Evolutionary conservation across 2,113 vertebrate species (phyloP).

Genomic region (Hippocampus comes): DNA sequence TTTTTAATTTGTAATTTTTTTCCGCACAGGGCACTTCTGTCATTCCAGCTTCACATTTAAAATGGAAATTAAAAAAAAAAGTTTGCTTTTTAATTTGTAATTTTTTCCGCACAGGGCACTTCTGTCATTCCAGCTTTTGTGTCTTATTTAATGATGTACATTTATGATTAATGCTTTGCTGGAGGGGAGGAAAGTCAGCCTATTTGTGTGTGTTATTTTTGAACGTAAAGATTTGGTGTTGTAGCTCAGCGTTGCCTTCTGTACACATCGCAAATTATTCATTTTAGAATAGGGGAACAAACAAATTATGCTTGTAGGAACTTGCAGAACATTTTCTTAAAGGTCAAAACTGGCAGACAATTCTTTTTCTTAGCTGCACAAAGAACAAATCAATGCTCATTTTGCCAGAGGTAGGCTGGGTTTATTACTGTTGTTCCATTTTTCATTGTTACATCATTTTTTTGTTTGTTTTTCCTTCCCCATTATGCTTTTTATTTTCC

Average conservation of each 20-base stretch:
- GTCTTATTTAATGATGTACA: constrained; percentile 58
- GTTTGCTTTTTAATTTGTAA: constrained; percentile 45
- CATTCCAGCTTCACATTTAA: constrained; percentile 31
- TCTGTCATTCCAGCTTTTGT: constrained; percentile 42
- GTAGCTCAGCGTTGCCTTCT: constrained; percentile 13
- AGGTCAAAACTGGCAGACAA: constrained; percentile 28
- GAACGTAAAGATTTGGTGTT: constrained; percentile 2
- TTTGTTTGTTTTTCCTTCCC: constrained; percentile 10
- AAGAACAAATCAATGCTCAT: constrained; percentile 8
- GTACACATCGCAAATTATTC: background rate
- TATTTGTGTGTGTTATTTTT: constrained; percentile 13
- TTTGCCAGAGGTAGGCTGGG: background rate
- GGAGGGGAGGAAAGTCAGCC: background rate
- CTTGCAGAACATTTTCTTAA: constrained; percentile 19
- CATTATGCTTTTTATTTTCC: constrained; percentile 43
- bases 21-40: constrained; percentile 24
- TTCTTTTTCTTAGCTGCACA: constrained; percentile 8
- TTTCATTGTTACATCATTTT: constrained; percentile 41
- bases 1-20: constrained; percentile 45
- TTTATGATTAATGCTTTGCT: background rate
- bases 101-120: constrained; percentile 15
- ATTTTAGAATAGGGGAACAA: constrained; percentile 14
- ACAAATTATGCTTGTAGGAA: background rate
- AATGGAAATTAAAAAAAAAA: constrained; percentile 24
- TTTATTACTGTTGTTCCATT: constrained; percentile 10